Evolutionary conservation across 2,113 vertebrate genomes (phyloP), one percentile per base, ranked within the genome.

Genomic region (Smithornis capensis): DNA sequence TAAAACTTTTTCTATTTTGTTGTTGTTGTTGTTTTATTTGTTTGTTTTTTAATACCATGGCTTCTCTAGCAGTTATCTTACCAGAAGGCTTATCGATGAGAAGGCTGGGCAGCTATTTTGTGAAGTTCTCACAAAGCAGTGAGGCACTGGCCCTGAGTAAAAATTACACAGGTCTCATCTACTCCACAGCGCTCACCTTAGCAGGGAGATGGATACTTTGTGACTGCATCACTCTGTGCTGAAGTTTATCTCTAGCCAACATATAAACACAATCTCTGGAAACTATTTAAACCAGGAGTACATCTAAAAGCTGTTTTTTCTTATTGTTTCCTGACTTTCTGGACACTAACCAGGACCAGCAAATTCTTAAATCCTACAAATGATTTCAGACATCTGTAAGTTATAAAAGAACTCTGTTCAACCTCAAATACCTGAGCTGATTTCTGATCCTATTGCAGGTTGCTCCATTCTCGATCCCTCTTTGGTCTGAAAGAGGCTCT

Each of bases 281-380:
- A 96, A 56, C 40, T 89, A 68, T 95, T 97, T 84, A 89, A 87
- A 31, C 76, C 57, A 90, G 62, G 33, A 95, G 7, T 94, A 87
- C 49, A 81, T 71, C 70, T 94, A 94, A 92, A 96, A 92, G 44
- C 60, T 87, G 62, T 68, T 87, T 88, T 92, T 86, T 70, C 68
- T 94, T 90, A 95, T 90, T 90, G 56, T 94, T 96, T 95, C 94
- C 88, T 90, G 90, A 60, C 69, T 95, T 96, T 94, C 87, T 96
- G 93, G 88, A 90, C 42, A 45, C 44, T 93, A 96, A 92, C 83
- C 94, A 97, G 93, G 69, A 82, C 76, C 86, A 90, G 92, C 25
- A 87, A 90, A 92, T 89, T 96, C 69, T 96, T 94, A 93, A 95
- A 95, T 92, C 83, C 47, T 89, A 93, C 15, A 35, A 75, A 94